Base-by-base conservation (phyloP, 2,888 invertebrate species). In the Diaphora mendica region DNA sequence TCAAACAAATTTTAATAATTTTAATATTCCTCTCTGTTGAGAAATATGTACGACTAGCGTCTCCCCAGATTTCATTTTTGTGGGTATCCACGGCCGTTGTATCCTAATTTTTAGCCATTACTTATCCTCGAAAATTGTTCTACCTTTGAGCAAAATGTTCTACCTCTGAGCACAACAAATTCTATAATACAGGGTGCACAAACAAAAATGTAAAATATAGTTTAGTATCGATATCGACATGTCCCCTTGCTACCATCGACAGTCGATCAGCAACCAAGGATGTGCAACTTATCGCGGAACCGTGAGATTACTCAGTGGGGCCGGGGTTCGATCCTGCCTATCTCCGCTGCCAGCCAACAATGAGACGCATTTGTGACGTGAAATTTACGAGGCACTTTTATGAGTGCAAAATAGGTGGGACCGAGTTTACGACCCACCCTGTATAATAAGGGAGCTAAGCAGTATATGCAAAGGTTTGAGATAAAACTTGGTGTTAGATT, bases 311-410 rank as follows among this genome's bases (percentile, higher is more conserved):
- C 87, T 85, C 79, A 79, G 73, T 74, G 77, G 82, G 80, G 79
- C 79, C 69, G 77, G 74, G 72, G 74, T 73, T 79, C 83, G 82
- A 73, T 81, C 83, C 83, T 87, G 87, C 89, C 87, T 90, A 89
- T 89, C 90, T 87, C 86, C 84, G 79, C 84, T 78, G 74, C 78
- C 89, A 87, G 85, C 88, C 89, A 88, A 93, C 93, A 93, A 93
- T 91, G 92, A 89, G 88, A 79, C 86, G 91, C 92, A 93, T 92
- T 94, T 93, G 94, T 92, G 93, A 91, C 91, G 90, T 85, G 84
- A 89, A 94, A 93, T 94, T 94, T 95, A 94, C 92, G 94, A 92
- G 91, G 85, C 91, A 90, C 90, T 92, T 94, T 94, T 94, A 94
- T 92, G 94, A 92, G 91, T 93, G 93, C 92, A 89, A 93, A 94